These are phyloP conservation scores for Dermochelys coriacea DNA, from an alignment of 2,797 vertebrate species.

Conservation along the genomic window DNA sequence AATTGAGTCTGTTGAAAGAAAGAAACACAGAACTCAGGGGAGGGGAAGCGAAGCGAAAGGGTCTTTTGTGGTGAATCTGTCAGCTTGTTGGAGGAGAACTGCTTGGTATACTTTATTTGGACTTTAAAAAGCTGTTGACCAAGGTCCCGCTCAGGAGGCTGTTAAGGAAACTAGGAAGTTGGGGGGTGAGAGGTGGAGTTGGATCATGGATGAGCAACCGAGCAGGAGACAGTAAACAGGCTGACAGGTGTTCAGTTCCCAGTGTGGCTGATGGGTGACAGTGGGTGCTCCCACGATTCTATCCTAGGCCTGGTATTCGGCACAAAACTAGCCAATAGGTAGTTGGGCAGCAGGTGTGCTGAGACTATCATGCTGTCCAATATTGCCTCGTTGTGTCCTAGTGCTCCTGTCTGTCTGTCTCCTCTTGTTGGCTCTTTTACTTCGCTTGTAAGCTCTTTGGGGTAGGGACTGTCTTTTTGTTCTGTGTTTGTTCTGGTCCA, in stretches of 20 bases:
- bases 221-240: fast-evolving
- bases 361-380: neutral
- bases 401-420: neutral
- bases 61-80: neutral
- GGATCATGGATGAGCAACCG: neutral
- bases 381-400: neutral
- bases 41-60: neutral
- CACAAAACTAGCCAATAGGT: neutral
- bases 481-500: neutral
- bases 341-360: neutral
- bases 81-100: fast-evolving
- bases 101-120: conserved; percentile 2
- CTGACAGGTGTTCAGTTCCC: neutral
- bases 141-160: neutral
- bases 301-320: neutral
- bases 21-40: neutral
- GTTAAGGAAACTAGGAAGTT: neutral
- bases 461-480: neutral
- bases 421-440: neutral
- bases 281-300: neutral
- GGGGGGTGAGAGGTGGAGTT: fast-evolving
- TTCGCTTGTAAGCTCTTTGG: neutral
- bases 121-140: neutral
- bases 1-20: conserved; percentile 24
- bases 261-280: neutral